Base-by-base conservation (phyloP, 2,888 invertebrate genomes). In the Acrocyrtus sp. region DNA sequence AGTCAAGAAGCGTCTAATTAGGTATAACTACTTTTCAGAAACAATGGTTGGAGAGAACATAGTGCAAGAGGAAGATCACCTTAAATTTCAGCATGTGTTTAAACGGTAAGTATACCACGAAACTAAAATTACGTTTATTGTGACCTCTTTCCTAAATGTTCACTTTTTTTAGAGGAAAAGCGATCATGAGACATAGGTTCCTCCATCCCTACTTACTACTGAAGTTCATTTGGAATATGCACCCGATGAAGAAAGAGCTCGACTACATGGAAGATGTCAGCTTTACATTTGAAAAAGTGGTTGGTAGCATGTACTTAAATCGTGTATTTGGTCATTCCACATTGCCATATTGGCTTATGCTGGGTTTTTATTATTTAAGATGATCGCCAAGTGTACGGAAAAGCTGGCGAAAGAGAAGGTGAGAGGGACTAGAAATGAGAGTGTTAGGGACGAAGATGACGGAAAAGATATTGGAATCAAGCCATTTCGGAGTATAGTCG, bases 201-300 rank as follows among this genome's bases (percentile, higher is more conserved):
- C 24, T 43, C 43, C 57, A 57, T 43, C 57, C 57, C 1, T 41
- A 57, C 41, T 57, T 57, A n/a, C 43, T 41, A 10, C 2, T 57
- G 2, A 43, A 24, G 17, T 43, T 5, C 15, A 5, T 57, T 3
- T 57, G 57, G 57, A 57, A 57, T 12, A 6, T 57, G 6, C 41
- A 57, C 26, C 57, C 57, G 26, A 57, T 43, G 17, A 41, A 57
- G 17, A 43, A 43, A 43, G 57, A 57, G 17, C 43, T 57, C 1
- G 57, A 57, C 34, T 4, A 15, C 3, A 2, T 57, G 24, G 41
- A 43, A 43, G 26, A n/a, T n/a, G n/a, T n/a, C n/a, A n/a, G n/a
- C n/a, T n/a, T n/a, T n/a, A n/a, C n/a, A n/a, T n/a, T n/a, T n/a
- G n/a, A n/a, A n/a, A n/a, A n/a, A n/a, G n/a, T n/a, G n/a, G n/a